Base-by-base conservation (phyloP, 2,888 invertebrate species). In the Halictus quadricinctus region DNA sequence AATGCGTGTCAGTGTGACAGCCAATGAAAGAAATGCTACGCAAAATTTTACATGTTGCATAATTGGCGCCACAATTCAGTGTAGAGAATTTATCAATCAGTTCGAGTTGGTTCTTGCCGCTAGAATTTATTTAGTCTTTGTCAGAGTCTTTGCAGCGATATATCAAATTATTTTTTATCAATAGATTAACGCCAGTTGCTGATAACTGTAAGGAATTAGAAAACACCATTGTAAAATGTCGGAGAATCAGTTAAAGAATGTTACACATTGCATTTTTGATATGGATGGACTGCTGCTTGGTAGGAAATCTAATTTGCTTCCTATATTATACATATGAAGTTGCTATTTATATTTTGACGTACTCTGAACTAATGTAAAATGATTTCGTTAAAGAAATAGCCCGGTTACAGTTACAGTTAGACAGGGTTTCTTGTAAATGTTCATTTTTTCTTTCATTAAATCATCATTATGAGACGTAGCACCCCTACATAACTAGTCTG, bases 241-340 rank as follows among this genome's bases (percentile, higher is more conserved):
- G 15, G 3, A 15, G 21, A 73, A 79, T 29, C 13, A 41, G 0
- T 89, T 64, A 50, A 92, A 93, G 83, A 89, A 89, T 73, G 93
- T 94, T 69, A 94, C 94, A 8, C 94, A 94, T 83, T 93, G 93
- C 81, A 93, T 94, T 85, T 94, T 94, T 83, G 94, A 94, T 84
- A 94, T 94, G 94, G 94, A 94, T 80, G 94, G 94, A 77, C 86
- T 94, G 25, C 85, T 94, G 10, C 91, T 94, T 29, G 92, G 94
- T 94, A 92, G 93, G 90, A 36, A 25, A 72, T 77, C 72, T 72
- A 58, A 72, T 83, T 36, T 77, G 4, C 25, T 77, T 41, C 29
- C 8, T 69, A 50, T 58, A 70, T 58, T 58, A 74, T 64, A 21
- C 64, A n/a, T 50, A 70, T 64, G 8, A 64, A 73, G 15, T 81